Evolutionary conservation across 1,140 invertebrate genomes (phyloP).

Genomic region (Drosophila sp.): DNA sequence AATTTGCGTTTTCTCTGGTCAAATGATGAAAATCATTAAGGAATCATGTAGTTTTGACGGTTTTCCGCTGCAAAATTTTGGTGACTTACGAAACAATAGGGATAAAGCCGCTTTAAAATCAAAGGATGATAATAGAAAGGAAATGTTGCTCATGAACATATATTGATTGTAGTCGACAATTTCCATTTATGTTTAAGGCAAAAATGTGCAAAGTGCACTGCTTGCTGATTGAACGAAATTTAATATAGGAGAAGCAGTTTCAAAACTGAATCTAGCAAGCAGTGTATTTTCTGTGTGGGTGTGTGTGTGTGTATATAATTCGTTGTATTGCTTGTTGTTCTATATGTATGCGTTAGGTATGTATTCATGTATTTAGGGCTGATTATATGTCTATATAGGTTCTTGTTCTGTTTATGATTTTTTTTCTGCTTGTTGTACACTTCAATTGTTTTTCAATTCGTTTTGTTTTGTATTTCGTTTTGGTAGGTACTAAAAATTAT

Average conservation of each 20-base stretch:
- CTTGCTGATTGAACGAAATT: too few species aligned
- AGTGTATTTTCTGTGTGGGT: too few species aligned
- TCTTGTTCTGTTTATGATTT: constrained; percentile 17
- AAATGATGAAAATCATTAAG: not conserved
- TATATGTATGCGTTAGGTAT: constrained; percentile 28
- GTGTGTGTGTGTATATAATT: too few species aligned
- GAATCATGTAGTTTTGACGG: not conserved
- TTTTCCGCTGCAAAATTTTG: not conserved
- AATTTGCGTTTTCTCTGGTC: not conserved
- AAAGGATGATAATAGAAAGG: constrained; percentile 36
- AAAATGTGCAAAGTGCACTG: too few species aligned
- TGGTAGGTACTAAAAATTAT: constrained; percentile 63
- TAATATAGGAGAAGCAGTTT: too few species aligned
- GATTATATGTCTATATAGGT: constrained; percentile 22
- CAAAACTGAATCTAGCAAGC: too few species aligned
- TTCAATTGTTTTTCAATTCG: constrained; percentile 4
- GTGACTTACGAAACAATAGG: not conserved
- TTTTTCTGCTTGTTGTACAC: constrained; percentile 24
- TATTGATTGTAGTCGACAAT: too few species aligned
- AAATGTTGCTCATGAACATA: constrained; percentile 7
- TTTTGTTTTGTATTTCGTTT: constrained; percentile 41
- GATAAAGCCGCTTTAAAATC: not conserved
- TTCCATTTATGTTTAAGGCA: too few species aligned
- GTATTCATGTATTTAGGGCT: constrained; percentile 10
- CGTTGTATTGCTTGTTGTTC: constrained; percentile 62